phyloP scores from a whole-genome alignment of 2,888 invertebrate genomes.

The Pseudococcus viburni region DNA sequence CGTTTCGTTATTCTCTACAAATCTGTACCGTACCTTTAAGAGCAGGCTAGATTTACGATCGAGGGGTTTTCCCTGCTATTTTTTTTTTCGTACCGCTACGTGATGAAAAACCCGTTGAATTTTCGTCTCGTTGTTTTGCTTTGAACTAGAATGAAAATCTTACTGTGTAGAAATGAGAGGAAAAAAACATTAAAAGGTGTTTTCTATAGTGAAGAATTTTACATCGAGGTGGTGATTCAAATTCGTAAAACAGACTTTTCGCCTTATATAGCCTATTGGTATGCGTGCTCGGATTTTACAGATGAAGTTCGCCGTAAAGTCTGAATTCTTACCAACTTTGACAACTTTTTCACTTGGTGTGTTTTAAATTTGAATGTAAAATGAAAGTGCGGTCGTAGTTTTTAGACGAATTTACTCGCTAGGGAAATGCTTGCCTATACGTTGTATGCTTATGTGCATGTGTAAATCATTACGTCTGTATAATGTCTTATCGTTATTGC shows the following conservation, averaged over 20 bases:
- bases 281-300: conserved; percentile 37
- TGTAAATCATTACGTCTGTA: not conserved
- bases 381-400: conserved; percentile 30
- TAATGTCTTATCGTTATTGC: not conserved
- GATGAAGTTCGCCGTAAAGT: conserved; percentile 15
- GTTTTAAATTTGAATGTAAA: conserved; percentile 42
- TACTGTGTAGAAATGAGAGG: conserved; percentile 15
- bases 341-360: conserved; percentile 24
- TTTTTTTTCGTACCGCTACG: not conserved
- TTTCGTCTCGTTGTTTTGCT: not conserved
- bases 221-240: not conserved
- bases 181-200: conserved; percentile 23
- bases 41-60: not conserved
- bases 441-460: not conserved
- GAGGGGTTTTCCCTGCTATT: not conserved
- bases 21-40: not conserved
- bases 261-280: not conserved
- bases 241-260: conserved; percentile 36
- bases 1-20: not conserved
- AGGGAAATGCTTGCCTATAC: not conserved
- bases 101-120: conserved; percentile 6
- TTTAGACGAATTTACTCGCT: conserved; percentile 25
- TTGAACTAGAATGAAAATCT: not conserved
- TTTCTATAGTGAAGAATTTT: not conserved
- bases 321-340: conserved; percentile 38